These are phyloP conservation scores for Hirtodrosophila duncani DNA, from an alignment of 2,888 invertebrate species.

Conservation along the genomic window DNA sequence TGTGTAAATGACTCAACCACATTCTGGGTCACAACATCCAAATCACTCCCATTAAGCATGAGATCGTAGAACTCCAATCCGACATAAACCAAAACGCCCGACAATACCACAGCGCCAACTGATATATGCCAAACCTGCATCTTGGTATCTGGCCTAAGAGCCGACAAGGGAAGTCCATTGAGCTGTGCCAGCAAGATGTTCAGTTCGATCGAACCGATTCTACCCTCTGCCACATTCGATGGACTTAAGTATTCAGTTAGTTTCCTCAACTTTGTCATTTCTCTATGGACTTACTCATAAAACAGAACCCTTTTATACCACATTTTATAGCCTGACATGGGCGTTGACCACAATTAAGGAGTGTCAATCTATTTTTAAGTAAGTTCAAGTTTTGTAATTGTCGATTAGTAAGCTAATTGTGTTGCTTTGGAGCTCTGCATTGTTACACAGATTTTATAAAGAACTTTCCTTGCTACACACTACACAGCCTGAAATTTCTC, in stretches of 20 bases:
- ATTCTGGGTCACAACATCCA: slow-evolving; percentile 52
- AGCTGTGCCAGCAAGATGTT: slow-evolving; percentile 61
- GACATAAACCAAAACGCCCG: too few species aligned
- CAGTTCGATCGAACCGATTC: slow-evolving; percentile 61
- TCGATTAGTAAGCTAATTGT: too few species aligned
- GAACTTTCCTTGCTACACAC: too few species aligned
- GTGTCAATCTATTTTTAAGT: too few species aligned
- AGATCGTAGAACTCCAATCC: slow-evolving; percentile 40
- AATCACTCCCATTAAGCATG: slow-evolving; percentile 28
- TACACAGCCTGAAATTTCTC: too few species aligned
- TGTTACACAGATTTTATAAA: too few species aligned
- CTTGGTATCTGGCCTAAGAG: slow-evolving; percentile 43
- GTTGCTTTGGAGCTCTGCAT: too few species aligned
- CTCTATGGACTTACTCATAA: not conserved
- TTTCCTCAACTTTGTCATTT: slow-evolving; percentile 33
- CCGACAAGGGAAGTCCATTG: slow-evolving; percentile 56
- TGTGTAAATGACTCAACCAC: slow-evolving; percentile 45
- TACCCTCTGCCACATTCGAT: slow-evolving; percentile 53
- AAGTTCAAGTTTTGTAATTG: too few species aligned
- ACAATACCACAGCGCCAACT: slow-evolving; percentile 26
- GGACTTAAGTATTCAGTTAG: slow-evolving; percentile 30
- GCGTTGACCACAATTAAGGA: too few species aligned
- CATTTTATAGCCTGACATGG: too few species aligned
- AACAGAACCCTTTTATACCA: not conserved
- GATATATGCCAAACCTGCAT: slow-evolving; percentile 16